phyloP scores from a whole-genome alignment of 1,140 invertebrate genomes.

The Tenebrio molitor region DNA sequence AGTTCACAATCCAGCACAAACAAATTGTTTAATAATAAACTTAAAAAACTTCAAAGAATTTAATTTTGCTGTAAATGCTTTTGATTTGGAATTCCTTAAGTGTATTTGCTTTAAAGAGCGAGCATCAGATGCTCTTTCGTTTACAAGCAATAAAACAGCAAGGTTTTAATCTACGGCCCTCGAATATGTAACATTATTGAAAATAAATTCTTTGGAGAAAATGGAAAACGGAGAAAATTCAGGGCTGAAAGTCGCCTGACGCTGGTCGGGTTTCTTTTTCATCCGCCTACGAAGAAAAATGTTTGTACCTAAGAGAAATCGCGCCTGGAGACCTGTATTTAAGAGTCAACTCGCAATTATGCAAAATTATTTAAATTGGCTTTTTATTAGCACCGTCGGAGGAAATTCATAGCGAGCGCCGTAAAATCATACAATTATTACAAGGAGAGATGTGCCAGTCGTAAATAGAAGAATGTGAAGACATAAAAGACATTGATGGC shows the following conservation, averaged over 20 bases:
- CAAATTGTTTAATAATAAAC: slow-evolving; percentile 36
- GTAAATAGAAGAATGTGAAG: slow-evolving; percentile 23
- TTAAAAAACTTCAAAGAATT: slow-evolving; percentile 36
- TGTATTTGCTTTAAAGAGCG: slow-evolving; percentile 21
- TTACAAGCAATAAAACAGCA: neutral
- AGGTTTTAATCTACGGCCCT: slow-evolving; percentile 26
- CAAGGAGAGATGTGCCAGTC: neutral
- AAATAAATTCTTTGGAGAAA: slow-evolving; percentile 28
- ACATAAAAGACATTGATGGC: slow-evolving; percentile 42
- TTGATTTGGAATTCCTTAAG: slow-evolving; percentile 31
- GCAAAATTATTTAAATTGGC: too few relatives aligned
- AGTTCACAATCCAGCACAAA: slow-evolving; percentile 4
- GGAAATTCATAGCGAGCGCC: too few relatives aligned
- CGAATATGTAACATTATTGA: slow-evolving; percentile 18
- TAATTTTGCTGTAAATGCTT: slow-evolving; percentile 31
- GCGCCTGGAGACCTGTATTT: too few relatives aligned
- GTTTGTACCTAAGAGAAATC: too few relatives aligned
- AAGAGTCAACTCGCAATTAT: too few relatives aligned
- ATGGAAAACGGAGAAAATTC: neutral
- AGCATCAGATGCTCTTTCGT: slow-evolving; percentile 9
- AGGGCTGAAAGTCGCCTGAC: slow-evolving; percentile 32
- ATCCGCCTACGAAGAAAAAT: too few relatives aligned
- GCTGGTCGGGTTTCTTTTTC: too few relatives aligned
- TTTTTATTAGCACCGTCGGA: too few relatives aligned
- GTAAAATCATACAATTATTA: slow-evolving; percentile 6